Base-by-base conservation (phyloP, 2,888 invertebrate species). In the Drosophila quinaria region DNA sequence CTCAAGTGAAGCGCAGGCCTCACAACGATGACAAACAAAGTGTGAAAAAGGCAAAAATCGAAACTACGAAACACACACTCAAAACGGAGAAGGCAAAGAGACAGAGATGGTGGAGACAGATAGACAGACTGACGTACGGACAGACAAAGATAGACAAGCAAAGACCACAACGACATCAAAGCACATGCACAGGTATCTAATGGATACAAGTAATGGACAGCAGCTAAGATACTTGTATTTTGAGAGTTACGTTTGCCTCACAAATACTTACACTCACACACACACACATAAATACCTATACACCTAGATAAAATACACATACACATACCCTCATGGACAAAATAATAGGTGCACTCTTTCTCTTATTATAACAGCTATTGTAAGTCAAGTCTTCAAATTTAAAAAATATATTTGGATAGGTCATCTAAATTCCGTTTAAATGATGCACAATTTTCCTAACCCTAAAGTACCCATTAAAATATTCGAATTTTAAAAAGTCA, bases 181-280 rank as follows among this genome's bases (percentile, higher is more conserved):
- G 81, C 66, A 51, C 63, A 68, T 64, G 65, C 66, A 70, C 63
- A 83, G 68, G 82, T 88, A 88, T 83, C 82, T 88, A 80, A 87
- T 87, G 81, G 87, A 71, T 86, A 86, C 80, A 64, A 72, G 68
- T 62, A 80, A 66, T 71, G 69, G 66, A 62, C 63, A 50, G 22
- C 81, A 50, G 64, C 66, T 72, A 75, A 79, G 59, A 67, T 62
- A 74, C 74, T 55, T 35, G 62, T 65, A 50, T 62, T 72, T 72
- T 62, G 50, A 56, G 70, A 75, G 61, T 46, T 66, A 50, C 54
- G 66, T 67, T 68, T 71, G 50, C 31, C 67, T 33, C 19, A 55
- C 63, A 25, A 37, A 47, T 33, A 50, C 49, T 15, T 15, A 13
- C n/a, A 11, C 35, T 22, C 46, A 52, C 44, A 35, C 11, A 50